phyloP scores from a whole-genome alignment of 2,888 invertebrate genomes.

The Euzetes globulus region DNA sequence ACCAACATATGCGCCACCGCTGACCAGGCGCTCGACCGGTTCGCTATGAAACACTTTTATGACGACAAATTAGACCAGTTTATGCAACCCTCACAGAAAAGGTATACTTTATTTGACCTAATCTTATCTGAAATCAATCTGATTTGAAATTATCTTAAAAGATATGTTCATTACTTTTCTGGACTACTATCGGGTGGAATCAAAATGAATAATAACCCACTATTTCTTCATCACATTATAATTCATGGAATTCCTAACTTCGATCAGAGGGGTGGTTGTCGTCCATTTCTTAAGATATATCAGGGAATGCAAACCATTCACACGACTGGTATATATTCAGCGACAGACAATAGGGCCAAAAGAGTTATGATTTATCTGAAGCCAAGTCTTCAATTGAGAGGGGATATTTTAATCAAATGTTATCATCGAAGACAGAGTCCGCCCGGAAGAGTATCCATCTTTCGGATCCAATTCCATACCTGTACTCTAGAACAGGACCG shows the following conservation, averaged over 20 bases:
- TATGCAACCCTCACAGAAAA: constrained; percentile 65
- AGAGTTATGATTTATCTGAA: constrained; percentile 61
- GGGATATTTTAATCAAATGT: constrained; percentile 84
- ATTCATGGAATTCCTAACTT: constrained; percentile 75
- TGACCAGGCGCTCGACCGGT: constrained; percentile 70
- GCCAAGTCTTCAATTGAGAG: constrained; percentile 66
- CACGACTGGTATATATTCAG: constrained; percentile 58
- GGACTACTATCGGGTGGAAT: constrained; percentile 80
- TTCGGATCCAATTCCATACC: constrained; percentile 86
- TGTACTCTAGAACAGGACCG: constrained; percentile 80
- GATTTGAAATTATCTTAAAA: constrained; percentile 48
- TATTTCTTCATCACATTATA: constrained; percentile 76
- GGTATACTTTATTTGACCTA: constrained; percentile 52
- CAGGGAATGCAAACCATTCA: constrained; percentile 83
- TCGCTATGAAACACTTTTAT: constrained; percentile 83
- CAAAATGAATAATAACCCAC: constrained; percentile 74
- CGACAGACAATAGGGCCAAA: constrained; percentile 36
- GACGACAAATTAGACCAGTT: constrained; percentile 68
- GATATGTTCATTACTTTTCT: constrained; percentile 86
- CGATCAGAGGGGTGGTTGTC: constrained; percentile 53
- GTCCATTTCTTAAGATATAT: constrained; percentile 60
- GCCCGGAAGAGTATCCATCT: constrained; percentile 60
- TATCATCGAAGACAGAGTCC: constrained; percentile 58
- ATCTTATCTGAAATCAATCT: not conserved
- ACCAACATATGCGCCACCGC: constrained; percentile 76